Evolutionary conservation across 2,888 invertebrate species (phyloP), one percentile per base, ranked within the genome.

Genomic region (Ophion obscuratus): DNA sequence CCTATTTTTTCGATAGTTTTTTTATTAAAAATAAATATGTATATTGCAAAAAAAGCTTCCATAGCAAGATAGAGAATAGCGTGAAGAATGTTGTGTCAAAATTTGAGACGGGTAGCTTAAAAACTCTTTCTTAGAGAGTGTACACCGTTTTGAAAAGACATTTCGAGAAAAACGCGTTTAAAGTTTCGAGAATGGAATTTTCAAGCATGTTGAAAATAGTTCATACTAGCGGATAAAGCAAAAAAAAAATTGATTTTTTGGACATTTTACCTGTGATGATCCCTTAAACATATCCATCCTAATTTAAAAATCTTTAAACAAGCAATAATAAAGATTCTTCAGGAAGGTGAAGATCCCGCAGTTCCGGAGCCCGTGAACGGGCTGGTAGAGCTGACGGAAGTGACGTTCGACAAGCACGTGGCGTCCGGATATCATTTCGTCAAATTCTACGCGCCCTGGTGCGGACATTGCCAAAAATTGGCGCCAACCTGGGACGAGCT

Each of bases 381-480:
- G 9, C 94, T 97, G 89, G 95, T 96, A 20, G 97, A 97, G 91
- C 95, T 98, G 36, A 97, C 96, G 59, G 97, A 97, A 89, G 96
- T 97, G 24, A 97, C 96, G 86, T 97, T 98, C 91, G 96, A 96
- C 87, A 96, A 96, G 89, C 96, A 96, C 92, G 95, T 97, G 0
- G 95, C 96, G 1, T 95, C 93, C 68, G 98, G 98, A 70, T 96
- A 97, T 90, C 97, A 98, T 93, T 98, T 99, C 92, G 95, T 99
- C 5, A 98, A 98, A 95, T 98, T 98, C 94, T 99, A 97, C 94
- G 97, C 97, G 0, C 98, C 98, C 0, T 98, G 98, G 98, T 98
- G 98, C 94, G 95, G 97, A 81, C 97, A 97, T 91, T 98, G 98
- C 90, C 97, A 98, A 96, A 96, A 95, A 92, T 94, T 98, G 90